These are phyloP conservation scores for Nannoperca obscura DNA, from an alignment of 2,797 vertebrate species.

Conservation along the genomic window DNA sequence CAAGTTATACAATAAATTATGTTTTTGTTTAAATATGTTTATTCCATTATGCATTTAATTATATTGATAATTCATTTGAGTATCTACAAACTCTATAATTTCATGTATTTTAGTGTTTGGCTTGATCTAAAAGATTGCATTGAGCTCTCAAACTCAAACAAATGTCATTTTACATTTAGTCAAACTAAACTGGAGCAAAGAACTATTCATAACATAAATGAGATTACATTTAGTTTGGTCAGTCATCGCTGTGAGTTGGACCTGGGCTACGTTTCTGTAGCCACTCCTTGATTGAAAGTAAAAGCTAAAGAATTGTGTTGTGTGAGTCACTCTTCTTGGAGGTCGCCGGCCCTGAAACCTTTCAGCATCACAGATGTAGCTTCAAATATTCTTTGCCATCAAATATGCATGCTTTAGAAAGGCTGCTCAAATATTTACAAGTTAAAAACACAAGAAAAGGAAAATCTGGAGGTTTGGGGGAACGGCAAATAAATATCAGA, in stretches of 20 bases:
- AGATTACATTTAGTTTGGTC: background rate
- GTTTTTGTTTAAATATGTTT: background rate
- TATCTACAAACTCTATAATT: background rate
- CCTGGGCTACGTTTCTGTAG: background rate
- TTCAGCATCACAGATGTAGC: constrained; percentile 46
- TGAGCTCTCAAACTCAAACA: background rate
- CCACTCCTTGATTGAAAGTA: constrained; percentile 10
- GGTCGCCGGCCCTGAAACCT: constrained; percentile 45
- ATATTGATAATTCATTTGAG: background rate
- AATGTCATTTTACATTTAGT: background rate
- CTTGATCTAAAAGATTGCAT: background rate
- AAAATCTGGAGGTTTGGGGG: constrained; percentile 3
- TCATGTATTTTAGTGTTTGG: background rate
- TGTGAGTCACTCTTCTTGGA: constrained; percentile 24
- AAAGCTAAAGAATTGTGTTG: constrained; percentile 14
- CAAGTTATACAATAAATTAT: too few species aligned
- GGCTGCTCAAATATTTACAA: constrained; percentile 78
- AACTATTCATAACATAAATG: background rate
- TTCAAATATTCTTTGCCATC: constrained; percentile 58
- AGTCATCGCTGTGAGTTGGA: background rate
- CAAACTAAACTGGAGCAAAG: background rate
- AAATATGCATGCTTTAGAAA: constrained; percentile 77
- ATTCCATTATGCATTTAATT: background rate
- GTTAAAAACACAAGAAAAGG: constrained; percentile 57
- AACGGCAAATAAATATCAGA: constrained; percentile 14